Base-by-base conservation (phyloP, 2,797 vertebrate genomes). In the Carcharodon carcharias region DNA sequence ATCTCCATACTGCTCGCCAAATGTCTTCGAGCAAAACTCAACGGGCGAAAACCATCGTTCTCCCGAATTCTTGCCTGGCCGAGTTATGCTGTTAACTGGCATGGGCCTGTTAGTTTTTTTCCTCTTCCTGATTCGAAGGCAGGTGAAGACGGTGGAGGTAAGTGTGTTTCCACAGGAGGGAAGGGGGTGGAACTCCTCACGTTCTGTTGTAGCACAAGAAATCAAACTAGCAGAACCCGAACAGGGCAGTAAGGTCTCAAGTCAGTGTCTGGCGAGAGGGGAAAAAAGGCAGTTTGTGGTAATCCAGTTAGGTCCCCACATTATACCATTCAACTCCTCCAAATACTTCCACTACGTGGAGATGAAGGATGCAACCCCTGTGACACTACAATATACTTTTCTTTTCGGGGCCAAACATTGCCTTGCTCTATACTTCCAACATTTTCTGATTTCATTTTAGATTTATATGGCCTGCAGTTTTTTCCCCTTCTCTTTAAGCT, bases 81-180 rank as follows among this genome's bases (percentile, higher is more conserved):
- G 69, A 54, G 14, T 77, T 31, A 77, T 95, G 45, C 28, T 95
- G 94, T 21, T 95, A 31, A 73, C 69, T 5, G 94, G 94, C 23
- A 95, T 77, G 28, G 28, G 67, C 77, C 26, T 95, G 45, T 56
- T 95, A 35, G 4, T 95, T 6, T 56, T 95, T 77, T 71, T 95
- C 69, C 94, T 95, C 28, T 95, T 95, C 94, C 94, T 95, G 35
- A 95, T 95, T 56, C 67, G 94, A 95, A 95, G 94, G 54, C 94
- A 71, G 45, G 50, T 73, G 69, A 95, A 95, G 28, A 73, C 67
- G 94, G 67, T 71, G 45, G 69, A 73, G 94, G 94, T 95, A 77
- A 73, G 94, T 67, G 69, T 67, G 65, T 14, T 28, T 61, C 12
- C 31, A 50, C 45, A 50, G 45, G 2, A 2, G 0, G 91, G 3